A percentile compares a stretch with the other conserved stretches of the same genome.
phyloP scores from a whole-genome alignment of 2,888 invertebrate genomes.

The Dastarcus helophoroides region DNA sequence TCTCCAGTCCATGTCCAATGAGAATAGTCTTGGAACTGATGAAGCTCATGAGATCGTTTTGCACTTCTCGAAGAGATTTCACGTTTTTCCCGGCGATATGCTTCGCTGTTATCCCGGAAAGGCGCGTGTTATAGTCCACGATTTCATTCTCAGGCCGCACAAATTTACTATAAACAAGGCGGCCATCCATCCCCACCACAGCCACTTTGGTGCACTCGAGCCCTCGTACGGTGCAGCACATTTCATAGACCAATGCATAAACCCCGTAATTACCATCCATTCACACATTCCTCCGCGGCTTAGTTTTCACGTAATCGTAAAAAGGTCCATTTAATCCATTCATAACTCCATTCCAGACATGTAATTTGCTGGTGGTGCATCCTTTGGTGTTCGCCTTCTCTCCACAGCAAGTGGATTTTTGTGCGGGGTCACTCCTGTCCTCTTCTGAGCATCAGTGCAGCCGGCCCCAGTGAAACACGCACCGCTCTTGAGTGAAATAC shows the following conservation, averaged over 20 bases:
- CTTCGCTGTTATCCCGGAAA: conserved; percentile 76
- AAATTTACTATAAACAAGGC: conserved; percentile 68
- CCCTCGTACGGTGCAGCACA: conserved; percentile 85
- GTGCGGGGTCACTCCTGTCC: background rate
- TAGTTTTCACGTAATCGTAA: conserved; percentile 21
- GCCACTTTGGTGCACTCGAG: conserved; percentile 82
- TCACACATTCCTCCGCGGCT: conserved; percentile 15
- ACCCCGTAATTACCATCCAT: conserved; percentile 42
- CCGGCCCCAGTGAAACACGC: conserved; percentile 85
- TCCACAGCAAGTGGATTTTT: conserved; percentile 53
- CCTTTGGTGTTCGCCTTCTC: conserved; percentile 43
- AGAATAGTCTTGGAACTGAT: conserved; percentile 76
- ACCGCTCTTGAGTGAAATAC: conserved; percentile 62
- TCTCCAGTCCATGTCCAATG: conserved; percentile 91
- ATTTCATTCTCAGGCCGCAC: conserved; percentile 75
- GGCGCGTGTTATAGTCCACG: conserved; percentile 89
- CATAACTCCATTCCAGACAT: conserved; percentile 67
- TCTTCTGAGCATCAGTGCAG: no score
- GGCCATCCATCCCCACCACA: conserved; percentile 62
- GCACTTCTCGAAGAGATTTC: conserved; percentile 67
- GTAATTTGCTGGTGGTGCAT: conserved; percentile 52
- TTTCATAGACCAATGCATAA: conserved; percentile 91
- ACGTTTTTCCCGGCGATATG: conserved; percentile 45
- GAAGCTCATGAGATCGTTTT: conserved; percentile 71
- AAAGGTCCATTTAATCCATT: conserved; percentile 65